Evolutionary conservation across 2,888 invertebrate species (phyloP).

Genomic region (Lithosia quadra): DNA sequence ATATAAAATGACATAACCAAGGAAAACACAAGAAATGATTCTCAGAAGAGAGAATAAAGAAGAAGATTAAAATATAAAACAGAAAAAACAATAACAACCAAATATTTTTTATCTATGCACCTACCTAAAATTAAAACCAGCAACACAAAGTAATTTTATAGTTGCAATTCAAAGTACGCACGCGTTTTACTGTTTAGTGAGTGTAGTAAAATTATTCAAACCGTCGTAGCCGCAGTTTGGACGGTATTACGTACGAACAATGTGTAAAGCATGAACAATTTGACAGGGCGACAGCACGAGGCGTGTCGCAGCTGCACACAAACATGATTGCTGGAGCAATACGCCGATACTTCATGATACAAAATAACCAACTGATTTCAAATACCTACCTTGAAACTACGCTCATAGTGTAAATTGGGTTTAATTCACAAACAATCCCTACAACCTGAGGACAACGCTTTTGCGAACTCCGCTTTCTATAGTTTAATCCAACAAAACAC

Average conservation of each 20-base stretch:
- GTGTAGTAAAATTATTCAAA: conserved; percentile 35
- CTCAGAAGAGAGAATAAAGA: no score
- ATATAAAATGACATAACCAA: no score
- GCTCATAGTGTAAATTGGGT: conserved; percentile 7
- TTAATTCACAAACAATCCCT: no score
- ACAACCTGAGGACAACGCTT: no score
- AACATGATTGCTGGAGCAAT: conserved; percentile 53
- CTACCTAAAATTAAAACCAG: neutral
- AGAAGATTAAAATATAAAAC: no score
- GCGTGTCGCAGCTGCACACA: conserved; percentile 52
- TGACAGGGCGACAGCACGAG: conserved; percentile 47
- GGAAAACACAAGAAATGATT: no score
- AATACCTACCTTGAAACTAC: conserved; percentile 30
- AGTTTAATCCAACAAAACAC: conserved; percentile 8
- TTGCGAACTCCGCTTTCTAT: no score
- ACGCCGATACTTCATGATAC: conserved; percentile 42
- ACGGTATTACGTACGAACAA: conserved; percentile 31
- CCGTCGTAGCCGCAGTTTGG: conserved; percentile 34
- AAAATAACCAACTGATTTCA: conserved; percentile 41
- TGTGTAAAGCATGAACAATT: conserved; percentile 52
- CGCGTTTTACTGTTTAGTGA: conserved; percentile 11
- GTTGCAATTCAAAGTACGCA: conserved; percentile 6
- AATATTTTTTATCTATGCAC: neutral
- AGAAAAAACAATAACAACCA: no score
- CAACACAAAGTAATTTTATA: neutral